Evolutionary conservation across 2,113 vertebrate genomes (phyloP).

Genomic region (Megaleporinus macrocephalus): DNA sequence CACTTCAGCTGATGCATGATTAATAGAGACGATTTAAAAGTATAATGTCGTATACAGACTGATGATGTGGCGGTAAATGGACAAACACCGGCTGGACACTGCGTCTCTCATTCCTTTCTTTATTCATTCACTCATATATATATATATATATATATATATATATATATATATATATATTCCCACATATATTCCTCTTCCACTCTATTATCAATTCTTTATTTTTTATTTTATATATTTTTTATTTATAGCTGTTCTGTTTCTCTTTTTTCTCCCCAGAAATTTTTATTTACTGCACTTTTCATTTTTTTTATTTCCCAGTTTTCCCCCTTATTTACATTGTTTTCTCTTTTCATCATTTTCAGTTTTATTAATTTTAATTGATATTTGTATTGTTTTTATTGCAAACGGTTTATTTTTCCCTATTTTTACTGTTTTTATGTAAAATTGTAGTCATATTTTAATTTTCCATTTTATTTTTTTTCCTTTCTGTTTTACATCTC

Average conservation of each 20-base stretch:
- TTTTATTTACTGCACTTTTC: background rate
- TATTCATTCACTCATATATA: background rate
- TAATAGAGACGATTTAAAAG: conserved; percentile 77
- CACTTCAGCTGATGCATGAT: conserved; percentile 71
- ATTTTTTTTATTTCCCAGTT: background rate
- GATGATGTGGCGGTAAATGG: conserved; percentile 75
- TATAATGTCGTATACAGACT: conserved; percentile 73
- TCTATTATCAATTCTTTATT: background rate
- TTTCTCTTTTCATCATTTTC: background rate
- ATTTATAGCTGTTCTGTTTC: too few species aligned
- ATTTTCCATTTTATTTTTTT: background rate
- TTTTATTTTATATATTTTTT: background rate
- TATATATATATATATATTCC: too few species aligned
- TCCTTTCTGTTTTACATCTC: background rate
- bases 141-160: too few species aligned
- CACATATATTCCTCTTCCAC: background rate
- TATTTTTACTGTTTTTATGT: background rate
- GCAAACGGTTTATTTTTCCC: too few species aligned
- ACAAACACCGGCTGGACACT: conserved; percentile 67
- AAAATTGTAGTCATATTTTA: background rate
- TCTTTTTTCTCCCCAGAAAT: too few species aligned
- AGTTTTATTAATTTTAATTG: background rate
- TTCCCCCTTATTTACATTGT: too few species aligned
- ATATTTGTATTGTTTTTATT: background rate
- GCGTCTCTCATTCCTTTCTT: conserved; percentile 47